Base-by-base conservation (phyloP, 2,797 vertebrate genomes). In the Avahi laniger region DNA sequence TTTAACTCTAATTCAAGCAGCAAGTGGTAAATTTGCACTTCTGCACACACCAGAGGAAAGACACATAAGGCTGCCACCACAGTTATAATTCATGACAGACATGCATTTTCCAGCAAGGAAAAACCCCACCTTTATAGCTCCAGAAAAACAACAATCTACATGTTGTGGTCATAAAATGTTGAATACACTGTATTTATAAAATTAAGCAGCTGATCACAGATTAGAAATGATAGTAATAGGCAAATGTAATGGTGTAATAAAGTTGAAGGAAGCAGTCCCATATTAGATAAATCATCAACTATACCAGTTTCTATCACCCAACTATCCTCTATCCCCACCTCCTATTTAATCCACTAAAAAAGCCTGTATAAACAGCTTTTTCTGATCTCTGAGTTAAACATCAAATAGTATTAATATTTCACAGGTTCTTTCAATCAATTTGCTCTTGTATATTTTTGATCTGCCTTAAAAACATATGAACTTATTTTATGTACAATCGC, bases 231-330 rank as follows among this genome's bases (percentile, higher is more conserved):
- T 10, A 85, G 41, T 43, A 13, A 72, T 22, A 54, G 63, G 79
- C 46, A 94, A 94, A 94, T 70, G 1, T 63, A 93, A 95, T 52
- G 43, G 14, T 84, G 6, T 69, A 75, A 96, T 67, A 85, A 89
- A 91, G 26, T n/a, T n/a, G 15, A 91, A 90, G 75, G 48, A 97
- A 70, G 52, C 43, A n/a, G 38, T 50, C 73, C 69, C 2, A 63
- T 5, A 73, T 54, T 67, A 90, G 22, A 87, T 48, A 75, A 94
- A 69, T 48, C 48, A 73, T 72, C 57, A 91, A 15, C 26, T 85
- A 65, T 48, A 70, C 50, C n/a, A 94, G 57, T 93, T 89, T 67
- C 61, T 86, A 69, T 82, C 15, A 85, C 33, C 70, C 48, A 87
- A 46, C 59, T 91, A 69, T 28, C 28, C n/a, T 93, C 41, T 78